Percentiles rank a stretch among this genome's conserved stretches.
Evolutionary conservation across 1,140 invertebrate genomes (phyloP).

Genomic region (Aricia agestis): DNA sequence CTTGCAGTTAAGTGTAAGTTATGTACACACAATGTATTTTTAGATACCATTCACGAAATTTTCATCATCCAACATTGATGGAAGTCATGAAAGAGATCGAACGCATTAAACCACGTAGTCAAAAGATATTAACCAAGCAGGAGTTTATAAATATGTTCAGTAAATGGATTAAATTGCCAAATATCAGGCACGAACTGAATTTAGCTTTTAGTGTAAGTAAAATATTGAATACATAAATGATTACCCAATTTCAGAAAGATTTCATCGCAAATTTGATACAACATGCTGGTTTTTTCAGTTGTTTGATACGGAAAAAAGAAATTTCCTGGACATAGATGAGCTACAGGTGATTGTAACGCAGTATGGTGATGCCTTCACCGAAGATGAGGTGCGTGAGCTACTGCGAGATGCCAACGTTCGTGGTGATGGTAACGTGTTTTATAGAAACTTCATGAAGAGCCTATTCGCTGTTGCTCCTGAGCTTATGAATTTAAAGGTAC

Average conservation of each 20-base stretch:
- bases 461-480: constrained; percentile 59
- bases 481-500: constrained; percentile 47
- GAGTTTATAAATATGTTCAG: constrained; percentile 60
- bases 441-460: constrained; percentile 59
- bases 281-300: constrained; percentile 33
- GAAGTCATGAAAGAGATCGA: constrained; percentile 60
- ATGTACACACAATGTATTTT: too few relatives aligned
- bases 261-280: too few relatives aligned
- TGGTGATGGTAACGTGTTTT: constrained; percentile 61
- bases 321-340: constrained; percentile 60
- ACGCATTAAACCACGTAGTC: constrained; percentile 44
- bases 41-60: constrained; percentile 59
- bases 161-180: constrained; percentile 45
- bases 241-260: too few relatives aligned
- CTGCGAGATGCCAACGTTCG: constrained; percentile 61
- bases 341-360: constrained; percentile 45
- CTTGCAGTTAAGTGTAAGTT: too few relatives aligned
- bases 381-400: constrained; percentile 49
- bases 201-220: constrained; percentile 52
- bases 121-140: constrained; percentile 50
- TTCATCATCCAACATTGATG: constrained; percentile 55
- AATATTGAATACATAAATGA: too few relatives aligned
- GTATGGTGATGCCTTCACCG: constrained; percentile 47
- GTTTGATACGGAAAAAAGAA: constrained; percentile 61
- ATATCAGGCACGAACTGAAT: constrained; percentile 56